Conservation (phyloP, 2,113 vertebrate species). For the Bolborhynchus lineola region DNA sequence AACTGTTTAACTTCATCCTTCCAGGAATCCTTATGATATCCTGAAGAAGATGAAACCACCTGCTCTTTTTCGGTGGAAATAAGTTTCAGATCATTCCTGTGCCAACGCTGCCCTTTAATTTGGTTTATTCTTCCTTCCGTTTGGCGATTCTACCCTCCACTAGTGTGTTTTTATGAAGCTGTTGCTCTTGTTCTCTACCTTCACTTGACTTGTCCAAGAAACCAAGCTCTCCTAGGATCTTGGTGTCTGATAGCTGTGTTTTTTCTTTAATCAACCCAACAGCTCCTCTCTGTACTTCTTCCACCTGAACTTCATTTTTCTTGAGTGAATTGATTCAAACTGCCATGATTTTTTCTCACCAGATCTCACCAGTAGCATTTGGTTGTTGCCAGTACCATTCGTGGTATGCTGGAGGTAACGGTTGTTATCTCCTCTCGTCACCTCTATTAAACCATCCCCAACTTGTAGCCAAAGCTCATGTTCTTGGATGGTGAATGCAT, state of each 20-base stretch:
- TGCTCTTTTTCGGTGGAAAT: neutral
- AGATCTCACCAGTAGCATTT: neutral
- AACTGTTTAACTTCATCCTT: neutral
- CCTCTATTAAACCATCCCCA: neutral
- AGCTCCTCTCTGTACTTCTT: neutral
- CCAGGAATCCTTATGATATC: neutral
- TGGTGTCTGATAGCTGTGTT: neutral
- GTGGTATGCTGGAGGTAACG: neutral
- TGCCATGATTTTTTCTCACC: neutral
- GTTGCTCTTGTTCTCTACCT: neutral
- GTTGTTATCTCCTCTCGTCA: neutral
- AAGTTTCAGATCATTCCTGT: neutral
- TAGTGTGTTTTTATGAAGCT: neutral
- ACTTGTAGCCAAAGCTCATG: neutral
- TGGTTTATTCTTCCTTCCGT: neutral
- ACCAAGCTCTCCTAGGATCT: neutral
- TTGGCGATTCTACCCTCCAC: neutral
- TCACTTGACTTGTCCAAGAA: neutral
- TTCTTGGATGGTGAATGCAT: neutral
- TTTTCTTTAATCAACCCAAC: neutral
- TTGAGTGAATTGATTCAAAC: neutral
- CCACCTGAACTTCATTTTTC: neutral
- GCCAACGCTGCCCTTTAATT: neutral
- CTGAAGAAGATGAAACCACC: neutral
- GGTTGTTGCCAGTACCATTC: neutral